phyloP scores from a whole-genome alignment of 2,113 vertebrate species.

The Menidia beryllina region DNA sequence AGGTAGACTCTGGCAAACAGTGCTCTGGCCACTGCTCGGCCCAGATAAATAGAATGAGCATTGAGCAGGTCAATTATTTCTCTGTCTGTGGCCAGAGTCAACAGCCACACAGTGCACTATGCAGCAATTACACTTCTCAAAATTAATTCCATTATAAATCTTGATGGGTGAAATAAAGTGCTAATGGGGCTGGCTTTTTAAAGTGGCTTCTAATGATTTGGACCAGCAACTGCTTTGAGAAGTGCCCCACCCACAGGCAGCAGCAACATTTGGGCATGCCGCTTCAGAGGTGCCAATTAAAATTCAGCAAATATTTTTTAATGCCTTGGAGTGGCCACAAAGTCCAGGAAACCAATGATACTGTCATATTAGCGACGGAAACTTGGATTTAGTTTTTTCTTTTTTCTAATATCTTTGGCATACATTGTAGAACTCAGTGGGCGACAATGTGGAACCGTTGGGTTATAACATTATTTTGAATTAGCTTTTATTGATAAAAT shows the following conservation, averaged over 20 bases:
- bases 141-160: constrained; percentile 73
- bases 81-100: constrained; percentile 68
- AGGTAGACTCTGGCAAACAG: constrained; percentile 60
- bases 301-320: constrained; percentile 50
- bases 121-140: constrained; percentile 75
- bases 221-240: constrained; percentile 49
- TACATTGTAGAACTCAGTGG: background rate
- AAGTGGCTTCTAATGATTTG: constrained; percentile 61
- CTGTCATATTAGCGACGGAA: constrained; percentile 43
- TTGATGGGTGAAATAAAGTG: constrained; percentile 72
- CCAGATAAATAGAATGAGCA: constrained; percentile 69
- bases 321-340: constrained; percentile 44
- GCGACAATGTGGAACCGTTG: constrained; percentile 33
- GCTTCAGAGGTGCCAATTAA: constrained; percentile 48
- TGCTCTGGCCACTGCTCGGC: constrained; percentile 58
- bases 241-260: constrained; percentile 13
- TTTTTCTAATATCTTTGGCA: constrained; percentile 41
- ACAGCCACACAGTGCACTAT: constrained; percentile 57
- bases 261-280: constrained; percentile 26
- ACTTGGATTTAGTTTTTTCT: constrained; percentile 27
- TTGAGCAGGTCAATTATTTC: constrained; percentile 68
- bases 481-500: background rate
- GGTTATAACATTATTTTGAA: constrained; percentile 15
- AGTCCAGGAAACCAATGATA: constrained; percentile 42
- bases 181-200: constrained; percentile 58